These are phyloP conservation scores for Carcharodon carcharias DNA, from an alignment of 2,797 vertebrate genomes.

Conservation along the genomic window DNA sequence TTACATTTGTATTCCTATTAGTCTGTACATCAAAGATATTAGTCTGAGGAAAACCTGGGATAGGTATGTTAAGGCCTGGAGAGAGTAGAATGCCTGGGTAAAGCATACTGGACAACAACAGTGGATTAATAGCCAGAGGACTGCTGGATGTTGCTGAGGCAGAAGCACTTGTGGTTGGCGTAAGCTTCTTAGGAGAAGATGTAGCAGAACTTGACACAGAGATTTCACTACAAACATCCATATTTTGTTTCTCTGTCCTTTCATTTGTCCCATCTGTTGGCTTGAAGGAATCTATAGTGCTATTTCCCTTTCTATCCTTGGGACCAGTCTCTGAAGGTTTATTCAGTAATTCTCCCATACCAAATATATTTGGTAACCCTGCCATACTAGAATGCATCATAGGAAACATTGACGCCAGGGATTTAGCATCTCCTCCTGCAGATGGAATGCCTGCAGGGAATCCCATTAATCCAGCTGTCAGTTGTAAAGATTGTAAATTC, in stretches of 20 bases:
- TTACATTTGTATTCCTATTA: conserved; percentile 71
- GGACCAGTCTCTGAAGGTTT: conserved; percentile 63
- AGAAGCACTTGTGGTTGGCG: conserved; percentile 61
- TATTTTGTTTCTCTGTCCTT: conserved; percentile 83
- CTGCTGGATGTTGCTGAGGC: conserved; percentile 64
- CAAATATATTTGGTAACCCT: conserved; percentile 81
- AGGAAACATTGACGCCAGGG: conserved; percentile 87
- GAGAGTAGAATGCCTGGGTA: conserved; percentile 99
- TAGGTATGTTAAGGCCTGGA: conserved; percentile 99
- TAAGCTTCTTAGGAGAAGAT: conserved; percentile 66
- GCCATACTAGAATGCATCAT: conserved; percentile 94
- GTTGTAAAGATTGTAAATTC: conserved; percentile 86
- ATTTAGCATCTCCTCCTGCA: conserved; percentile 64
- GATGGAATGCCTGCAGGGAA: conserved; percentile 72
- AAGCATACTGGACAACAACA: conserved; percentile 94
- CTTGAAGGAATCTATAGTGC: conserved; percentile 48
- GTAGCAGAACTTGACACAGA: conserved; percentile 63
- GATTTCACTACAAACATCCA: conserved; percentile 59
- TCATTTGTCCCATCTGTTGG: conserved; percentile 75
- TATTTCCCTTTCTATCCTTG: conserved; percentile 70
- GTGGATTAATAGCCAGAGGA: conserved; percentile 86
- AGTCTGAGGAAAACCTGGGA: conserved; percentile 71
- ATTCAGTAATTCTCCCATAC: conserved; percentile 73
- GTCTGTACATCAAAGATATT: conserved; percentile 71
- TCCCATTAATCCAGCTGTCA: conserved; percentile 87